A percentile compares a stretch with the other conserved stretches of the same genome.
Evolutionary conservation across 2,888 invertebrate species (phyloP).

Genomic region (Melinopterus prodromus): DNA sequence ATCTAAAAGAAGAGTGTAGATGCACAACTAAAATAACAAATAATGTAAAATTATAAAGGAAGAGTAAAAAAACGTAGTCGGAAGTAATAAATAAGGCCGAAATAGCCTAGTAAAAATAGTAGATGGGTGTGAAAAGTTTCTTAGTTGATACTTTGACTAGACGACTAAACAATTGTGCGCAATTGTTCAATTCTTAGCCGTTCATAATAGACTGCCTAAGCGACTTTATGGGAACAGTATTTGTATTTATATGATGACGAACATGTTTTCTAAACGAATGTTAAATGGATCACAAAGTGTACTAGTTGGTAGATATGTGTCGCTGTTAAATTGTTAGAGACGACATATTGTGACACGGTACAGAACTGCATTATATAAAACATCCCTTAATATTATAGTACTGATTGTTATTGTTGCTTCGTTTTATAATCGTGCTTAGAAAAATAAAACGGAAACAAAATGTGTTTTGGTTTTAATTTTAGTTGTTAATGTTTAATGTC

Average conservation of each 20-base stretch:
- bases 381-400: neutral
- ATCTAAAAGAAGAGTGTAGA: conserved; percentile 17
- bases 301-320: conserved; percentile 26
- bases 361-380: neutral
- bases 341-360: conserved; percentile 29
- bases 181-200: conserved; percentile 5
- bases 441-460: conserved; percentile 25
- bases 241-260: conserved; percentile 46
- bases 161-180: neutral
- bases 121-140: conserved; percentile 13
- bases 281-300: conserved; percentile 34
- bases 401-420: conserved; percentile 45
- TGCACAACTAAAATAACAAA: conserved; percentile 6
- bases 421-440: conserved; percentile 50
- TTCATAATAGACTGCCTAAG: conserved; percentile 47
- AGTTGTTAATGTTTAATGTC: no score
- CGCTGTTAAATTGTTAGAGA: conserved; percentile 42
- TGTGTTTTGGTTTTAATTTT: neutral
- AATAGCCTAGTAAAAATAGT: conserved; percentile 11
- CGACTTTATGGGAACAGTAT: conserved; percentile 48
- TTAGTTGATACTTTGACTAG: neutral
- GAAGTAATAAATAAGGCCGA: conserved; percentile 11
- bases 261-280: conserved; percentile 36
- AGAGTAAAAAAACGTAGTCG: conserved; percentile 30
- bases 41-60: conserved; percentile 32